phyloP scores from a whole-genome alignment of 2,113 vertebrate genomes.

The Podarcis cretensis region DNA sequence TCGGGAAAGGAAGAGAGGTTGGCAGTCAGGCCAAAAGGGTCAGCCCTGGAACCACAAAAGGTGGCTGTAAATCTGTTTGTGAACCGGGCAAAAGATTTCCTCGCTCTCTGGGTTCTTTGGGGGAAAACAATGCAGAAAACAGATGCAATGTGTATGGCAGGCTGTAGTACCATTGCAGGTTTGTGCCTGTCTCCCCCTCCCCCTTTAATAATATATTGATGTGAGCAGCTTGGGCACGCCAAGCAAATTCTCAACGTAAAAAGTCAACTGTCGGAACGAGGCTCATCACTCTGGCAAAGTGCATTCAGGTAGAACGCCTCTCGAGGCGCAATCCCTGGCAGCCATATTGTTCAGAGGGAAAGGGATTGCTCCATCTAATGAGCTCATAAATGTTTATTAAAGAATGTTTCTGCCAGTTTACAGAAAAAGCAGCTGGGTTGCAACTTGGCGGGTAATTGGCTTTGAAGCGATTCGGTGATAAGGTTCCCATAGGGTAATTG shows the following conservation, averaged over 20 bases:
- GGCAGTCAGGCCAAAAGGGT: background rate
- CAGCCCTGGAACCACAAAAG: constrained; percentile 25
- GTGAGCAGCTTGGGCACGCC: constrained; percentile 82
- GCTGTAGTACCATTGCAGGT: background rate
- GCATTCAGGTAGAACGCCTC: constrained; percentile 76
- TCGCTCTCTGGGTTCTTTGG: background rate
- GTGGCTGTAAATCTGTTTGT: background rate
- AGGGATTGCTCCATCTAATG: constrained; percentile 32
- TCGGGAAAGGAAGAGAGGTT: background rate
- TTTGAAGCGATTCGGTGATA: constrained; percentile 78
- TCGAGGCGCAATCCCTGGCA: constrained; percentile 61
- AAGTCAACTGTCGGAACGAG: constrained; percentile 86
- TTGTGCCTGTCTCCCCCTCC: constrained; percentile 10
- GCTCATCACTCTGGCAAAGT: constrained; percentile 79
- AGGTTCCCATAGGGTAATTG: constrained; percentile 58
- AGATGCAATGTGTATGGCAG: background rate
- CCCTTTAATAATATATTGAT: constrained; percentile 81
- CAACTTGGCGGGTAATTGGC: constrained; percentile 63
- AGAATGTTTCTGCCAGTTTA: constrained; percentile 73
- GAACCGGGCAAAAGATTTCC: background rate
- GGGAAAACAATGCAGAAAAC: background rate
- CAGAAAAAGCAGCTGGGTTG: constrained; percentile 70
- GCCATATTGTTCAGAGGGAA: constrained; percentile 59
- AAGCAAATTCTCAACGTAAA: constrained; percentile 84
- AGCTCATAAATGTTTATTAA: constrained; percentile 76